Evolutionary conservation across 1,140 invertebrate genomes (phyloP).

Genomic region (Leptinotarsa lineolata): DNA sequence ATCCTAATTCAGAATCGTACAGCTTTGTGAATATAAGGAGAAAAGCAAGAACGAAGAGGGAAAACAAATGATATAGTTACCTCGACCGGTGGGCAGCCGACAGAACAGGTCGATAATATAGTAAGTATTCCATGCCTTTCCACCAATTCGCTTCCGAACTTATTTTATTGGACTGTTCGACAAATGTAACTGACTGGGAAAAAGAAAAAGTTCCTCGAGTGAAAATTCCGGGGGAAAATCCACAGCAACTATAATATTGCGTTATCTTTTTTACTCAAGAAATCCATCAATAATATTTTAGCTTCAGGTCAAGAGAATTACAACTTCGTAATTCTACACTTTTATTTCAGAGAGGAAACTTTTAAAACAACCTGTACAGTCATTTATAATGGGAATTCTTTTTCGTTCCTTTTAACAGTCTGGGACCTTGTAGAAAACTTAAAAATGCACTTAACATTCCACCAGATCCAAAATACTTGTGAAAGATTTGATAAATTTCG

Average conservation of each 20-base stretch:
- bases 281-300: conserved; percentile 52
- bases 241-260: conserved; percentile 37
- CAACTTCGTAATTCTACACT: conserved; percentile 47
- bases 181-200: conserved; percentile 42
- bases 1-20: not conserved
- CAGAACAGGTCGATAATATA: conserved; percentile 45
- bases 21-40: not conserved
- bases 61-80: conserved; percentile 47
- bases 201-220: conserved; percentile 34
- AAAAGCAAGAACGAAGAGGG: not conserved
- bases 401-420: conserved; percentile 38
- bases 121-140: conserved; percentile 31
- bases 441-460: conserved; percentile 34
- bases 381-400: conserved; percentile 43
- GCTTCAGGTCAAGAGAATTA: conserved; percentile 50
- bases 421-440: conserved; percentile 34
- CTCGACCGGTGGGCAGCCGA: conserved; percentile 32
- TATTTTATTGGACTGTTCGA: conserved; percentile 41
- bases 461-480: conserved; percentile 12
- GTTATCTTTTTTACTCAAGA: conserved; percentile 47
- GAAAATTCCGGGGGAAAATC: conserved; percentile 26
- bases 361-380: conserved; percentile 44
- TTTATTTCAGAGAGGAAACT: conserved; percentile 34
- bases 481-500: conserved; percentile 20
- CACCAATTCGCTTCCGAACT: conserved; percentile 40